phyloP scores from a whole-genome alignment of 2,888 invertebrate genomes.

The Cryptus armator region DNA sequence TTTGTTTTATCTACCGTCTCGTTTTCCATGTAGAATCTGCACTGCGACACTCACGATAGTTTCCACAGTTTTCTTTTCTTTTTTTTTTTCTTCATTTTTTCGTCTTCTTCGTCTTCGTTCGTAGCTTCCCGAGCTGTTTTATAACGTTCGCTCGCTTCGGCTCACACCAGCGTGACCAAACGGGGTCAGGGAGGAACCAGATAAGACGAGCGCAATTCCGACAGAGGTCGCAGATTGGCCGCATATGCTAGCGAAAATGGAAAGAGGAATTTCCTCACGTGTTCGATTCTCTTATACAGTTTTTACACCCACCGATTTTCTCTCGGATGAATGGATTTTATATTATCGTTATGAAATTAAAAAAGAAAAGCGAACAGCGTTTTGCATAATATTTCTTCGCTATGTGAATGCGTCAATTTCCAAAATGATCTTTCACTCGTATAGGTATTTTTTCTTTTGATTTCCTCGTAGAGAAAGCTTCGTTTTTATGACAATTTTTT shows the following conservation, averaged over 20 bases:
- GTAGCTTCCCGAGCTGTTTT: not conserved
- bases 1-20: constrained; percentile 6
- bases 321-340: not conserved
- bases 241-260: constrained; percentile 22
- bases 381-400: no score
- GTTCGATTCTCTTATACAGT: not conserved
- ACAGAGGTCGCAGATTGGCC: constrained; percentile 10
- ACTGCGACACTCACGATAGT: constrained; percentile 74
- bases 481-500: no score
- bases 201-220: constrained; percentile 24
- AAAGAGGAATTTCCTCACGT: constrained; percentile 22
- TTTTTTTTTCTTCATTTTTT: constrained; percentile 25
- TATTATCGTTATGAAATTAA: not conserved
- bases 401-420: no score
- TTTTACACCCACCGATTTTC: not conserved
- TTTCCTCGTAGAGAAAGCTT: no score
- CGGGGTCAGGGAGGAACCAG: constrained; percentile 7
- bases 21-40: constrained; percentile 70
- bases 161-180: constrained; percentile 16
- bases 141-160: not conserved
- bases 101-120: constrained; percentile 38
- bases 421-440: no score
- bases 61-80: constrained; percentile 41
- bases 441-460: no score
- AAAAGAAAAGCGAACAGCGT: not conserved